Percentiles rank a stretch among this genome's conserved stretches.
Evolutionary conservation across 2,113 vertebrate species (phyloP).

Genomic region (Junco hyemalis): DNA sequence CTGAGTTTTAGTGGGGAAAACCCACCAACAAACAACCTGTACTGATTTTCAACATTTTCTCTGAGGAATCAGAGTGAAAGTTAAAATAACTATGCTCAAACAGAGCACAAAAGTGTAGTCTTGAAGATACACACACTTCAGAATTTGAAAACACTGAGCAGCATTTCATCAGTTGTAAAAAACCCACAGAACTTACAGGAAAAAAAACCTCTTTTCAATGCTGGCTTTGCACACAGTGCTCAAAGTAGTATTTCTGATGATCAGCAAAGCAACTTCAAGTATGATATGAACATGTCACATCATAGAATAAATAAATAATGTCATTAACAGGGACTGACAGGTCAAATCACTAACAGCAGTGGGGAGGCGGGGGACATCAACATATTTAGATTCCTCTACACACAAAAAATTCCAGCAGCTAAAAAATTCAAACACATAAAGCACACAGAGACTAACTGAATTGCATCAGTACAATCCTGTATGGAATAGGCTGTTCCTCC

Average conservation of each 20-base stretch:
- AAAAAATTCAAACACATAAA: not conserved
- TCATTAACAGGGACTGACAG: not conserved
- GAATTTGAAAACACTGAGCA: not conserved
- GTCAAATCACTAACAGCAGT: not conserved
- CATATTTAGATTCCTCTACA: not conserved
- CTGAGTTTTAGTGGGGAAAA: not conserved
- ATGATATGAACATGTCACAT: not conserved
- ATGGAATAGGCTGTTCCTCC: not conserved
- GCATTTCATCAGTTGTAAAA: not conserved
- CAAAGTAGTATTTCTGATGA: not conserved
- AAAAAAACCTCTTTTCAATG: fast-evolving
- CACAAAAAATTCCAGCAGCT: not conserved
- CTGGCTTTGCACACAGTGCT: not conserved
- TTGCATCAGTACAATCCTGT: not conserved
- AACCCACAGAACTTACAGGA: not conserved
- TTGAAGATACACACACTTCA: not conserved
- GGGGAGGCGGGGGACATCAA: not conserved
- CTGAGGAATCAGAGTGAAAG: not conserved
- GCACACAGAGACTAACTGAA: not conserved
- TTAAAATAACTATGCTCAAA: not conserved
- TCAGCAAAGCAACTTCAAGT: not conserved
- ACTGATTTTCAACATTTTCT: not conserved
- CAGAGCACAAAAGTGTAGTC: not conserved
- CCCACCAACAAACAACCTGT: not conserved
- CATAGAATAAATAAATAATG: not conserved